Evolutionary conservation across 2,797 vertebrate genomes (phyloP).

Genomic region (Spea hammondii): DNA sequence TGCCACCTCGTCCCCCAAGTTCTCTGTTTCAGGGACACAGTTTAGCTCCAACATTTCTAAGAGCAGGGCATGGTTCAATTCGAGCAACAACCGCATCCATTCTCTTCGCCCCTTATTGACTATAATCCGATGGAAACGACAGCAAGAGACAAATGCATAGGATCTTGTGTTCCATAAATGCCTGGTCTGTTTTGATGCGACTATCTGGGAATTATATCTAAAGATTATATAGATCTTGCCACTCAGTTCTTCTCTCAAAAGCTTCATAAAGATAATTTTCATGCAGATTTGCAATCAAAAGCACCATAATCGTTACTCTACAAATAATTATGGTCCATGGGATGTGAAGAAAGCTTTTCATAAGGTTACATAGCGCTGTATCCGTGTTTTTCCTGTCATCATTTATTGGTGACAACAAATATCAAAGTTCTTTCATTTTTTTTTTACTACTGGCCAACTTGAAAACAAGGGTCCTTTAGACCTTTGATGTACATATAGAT

Average conservation of each 20-base stretch:
- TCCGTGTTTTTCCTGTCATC: slow-evolving; percentile 54
- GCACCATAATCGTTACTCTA: background rate
- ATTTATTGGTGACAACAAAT: slow-evolving; percentile 58
- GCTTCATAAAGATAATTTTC: slow-evolving; percentile 7
- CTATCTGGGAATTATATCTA: slow-evolving; percentile 22
- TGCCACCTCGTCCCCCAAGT: slow-evolving; percentile 75
- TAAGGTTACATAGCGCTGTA: slow-evolving; percentile 51
- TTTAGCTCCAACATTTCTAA: slow-evolving; percentile 80
- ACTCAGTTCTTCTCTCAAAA: slow-evolving; percentile 38
- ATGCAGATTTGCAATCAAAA: too few relatives aligned
- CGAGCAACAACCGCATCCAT: slow-evolving; percentile 83
- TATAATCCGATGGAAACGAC: slow-evolving; percentile 52
- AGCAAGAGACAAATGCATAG: slow-evolving; percentile 52
- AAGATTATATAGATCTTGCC: slow-evolving; percentile 34
- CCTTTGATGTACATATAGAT: slow-evolving; percentile 64
- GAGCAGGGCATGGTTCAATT: slow-evolving; percentile 85
- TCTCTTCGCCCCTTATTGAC: slow-evolving; percentile 87
- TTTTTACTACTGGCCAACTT: slow-evolving; percentile 86
- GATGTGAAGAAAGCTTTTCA: slow-evolving; percentile 40
- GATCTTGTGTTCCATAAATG: background rate
- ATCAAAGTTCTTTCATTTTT: slow-evolving; percentile 64
- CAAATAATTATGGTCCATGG: slow-evolving; percentile 20
- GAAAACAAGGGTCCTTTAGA: slow-evolving; percentile 84
- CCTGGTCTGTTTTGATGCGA: slow-evolving; percentile 9
- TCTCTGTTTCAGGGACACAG: slow-evolving; percentile 81